These are phyloP conservation scores for Mobula hypostoma DNA, from an alignment of 2,113 vertebrate species.

Conservation along the genomic window DNA sequence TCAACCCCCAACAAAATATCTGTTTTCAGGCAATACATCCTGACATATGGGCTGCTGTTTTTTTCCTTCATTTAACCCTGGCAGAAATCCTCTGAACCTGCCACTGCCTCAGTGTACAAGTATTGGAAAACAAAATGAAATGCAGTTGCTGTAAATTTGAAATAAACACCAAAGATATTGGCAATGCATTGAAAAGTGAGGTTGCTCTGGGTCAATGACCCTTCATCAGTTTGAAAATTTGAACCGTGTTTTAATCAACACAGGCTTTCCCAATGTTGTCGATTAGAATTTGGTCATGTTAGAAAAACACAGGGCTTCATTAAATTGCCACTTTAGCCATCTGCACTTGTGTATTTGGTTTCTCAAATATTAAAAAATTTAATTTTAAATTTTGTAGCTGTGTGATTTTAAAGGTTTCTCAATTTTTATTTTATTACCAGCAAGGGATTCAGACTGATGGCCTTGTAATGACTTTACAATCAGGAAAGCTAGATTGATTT, in stretches of 20 bases:
- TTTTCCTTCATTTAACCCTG: neutral
- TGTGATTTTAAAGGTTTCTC: neutral
- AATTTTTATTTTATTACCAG: too few species aligned
- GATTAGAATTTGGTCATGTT: neutral
- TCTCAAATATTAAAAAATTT: neutral
- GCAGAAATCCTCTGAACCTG: neutral
- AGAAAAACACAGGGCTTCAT: neutral
- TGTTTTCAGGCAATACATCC: neutral
- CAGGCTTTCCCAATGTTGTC: neutral
- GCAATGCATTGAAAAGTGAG: neutral
- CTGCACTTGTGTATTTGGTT: neutral
- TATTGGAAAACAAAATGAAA: too few species aligned
- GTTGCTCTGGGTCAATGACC: neutral
- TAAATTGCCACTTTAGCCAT: neutral
- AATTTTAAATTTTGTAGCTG: neutral
- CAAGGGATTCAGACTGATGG: neutral
- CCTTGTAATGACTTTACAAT: too few species aligned
- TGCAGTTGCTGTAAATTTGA: too few species aligned
- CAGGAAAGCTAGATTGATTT: too few species aligned
- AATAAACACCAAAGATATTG: too few species aligned
- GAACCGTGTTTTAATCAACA: neutral
- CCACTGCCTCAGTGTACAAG: neutral
- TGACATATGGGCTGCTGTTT: neutral
- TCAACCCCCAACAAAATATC: neutral
- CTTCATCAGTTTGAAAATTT: neutral